These are phyloP conservation scores for Solea solea DNA, from an alignment of 2,113 vertebrate species.

Conservation along the genomic window DNA sequence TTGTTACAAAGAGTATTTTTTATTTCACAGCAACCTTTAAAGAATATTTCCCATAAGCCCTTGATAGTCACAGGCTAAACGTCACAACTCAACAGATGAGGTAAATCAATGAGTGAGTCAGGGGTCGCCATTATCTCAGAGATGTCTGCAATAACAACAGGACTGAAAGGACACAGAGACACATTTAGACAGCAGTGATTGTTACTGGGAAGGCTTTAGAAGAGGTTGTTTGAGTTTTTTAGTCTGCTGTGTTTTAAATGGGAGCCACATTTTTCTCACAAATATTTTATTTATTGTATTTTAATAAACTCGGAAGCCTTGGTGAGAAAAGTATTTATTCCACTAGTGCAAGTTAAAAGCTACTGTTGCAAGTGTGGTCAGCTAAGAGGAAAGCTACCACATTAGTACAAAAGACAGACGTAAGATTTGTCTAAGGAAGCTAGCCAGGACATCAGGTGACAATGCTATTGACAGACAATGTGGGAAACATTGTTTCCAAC, in stretches of 20 bases:
- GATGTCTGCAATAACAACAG: background rate
- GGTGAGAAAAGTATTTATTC: too few relatives aligned
- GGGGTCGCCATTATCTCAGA: background rate
- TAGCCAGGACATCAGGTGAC: too few relatives aligned
- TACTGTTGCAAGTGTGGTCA: background rate
- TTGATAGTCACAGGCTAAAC: background rate
- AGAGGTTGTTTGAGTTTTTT: background rate
- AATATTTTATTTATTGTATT: too few relatives aligned
- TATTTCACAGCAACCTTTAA: background rate
- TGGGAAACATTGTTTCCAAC: background rate
- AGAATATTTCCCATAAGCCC: background rate
- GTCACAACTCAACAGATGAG: background rate
- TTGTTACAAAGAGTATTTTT: background rate
- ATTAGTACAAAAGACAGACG: background rate
- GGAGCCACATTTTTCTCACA: background rate
- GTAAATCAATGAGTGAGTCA: background rate
- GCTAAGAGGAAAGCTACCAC: background rate
- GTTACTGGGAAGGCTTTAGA: background rate
- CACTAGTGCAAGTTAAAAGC: too few relatives aligned
- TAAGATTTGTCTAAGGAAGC: background rate
- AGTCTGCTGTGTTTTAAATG: background rate
- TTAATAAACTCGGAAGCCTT: too few relatives aligned
- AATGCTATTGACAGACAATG: too few relatives aligned
- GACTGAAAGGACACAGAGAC: background rate
- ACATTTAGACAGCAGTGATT: background rate